phyloP scores from a whole-genome alignment of 2,888 invertebrate genomes.

The Neoitamus cyanurus region DNA sequence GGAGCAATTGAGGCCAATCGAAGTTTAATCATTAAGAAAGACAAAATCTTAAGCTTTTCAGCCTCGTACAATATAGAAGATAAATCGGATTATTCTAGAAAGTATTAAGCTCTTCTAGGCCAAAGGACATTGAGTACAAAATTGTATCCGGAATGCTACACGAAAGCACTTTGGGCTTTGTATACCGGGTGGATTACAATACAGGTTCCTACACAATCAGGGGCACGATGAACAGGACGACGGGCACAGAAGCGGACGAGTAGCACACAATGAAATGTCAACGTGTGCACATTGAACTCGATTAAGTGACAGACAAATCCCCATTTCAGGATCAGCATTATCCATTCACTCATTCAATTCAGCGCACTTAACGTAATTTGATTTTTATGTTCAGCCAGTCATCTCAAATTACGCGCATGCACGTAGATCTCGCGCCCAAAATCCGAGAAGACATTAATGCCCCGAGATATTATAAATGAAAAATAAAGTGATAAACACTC shows the following conservation, averaged over 20 bases:
- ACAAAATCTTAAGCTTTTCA: slow-evolving; percentile 27
- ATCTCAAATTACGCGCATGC: slow-evolving; percentile 20
- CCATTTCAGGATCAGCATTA: slow-evolving; percentile 44
- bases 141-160: neutral
- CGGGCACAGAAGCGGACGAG: neutral
- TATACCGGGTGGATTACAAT: neutral
- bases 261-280: slow-evolving; percentile 11
- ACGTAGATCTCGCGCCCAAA: neutral
- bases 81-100: neutral
- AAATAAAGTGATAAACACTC: slow-evolving; percentile 25
- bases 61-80: neutral
- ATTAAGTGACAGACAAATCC: slow-evolving; percentile 43
- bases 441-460: neutral
- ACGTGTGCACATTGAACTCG: slow-evolving; percentile 31
- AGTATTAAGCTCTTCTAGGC: slow-evolving; percentile 24
- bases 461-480: slow-evolving; percentile 19
- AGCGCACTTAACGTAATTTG: slow-evolving; percentile 52
- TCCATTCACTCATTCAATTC: slow-evolving; percentile 51
- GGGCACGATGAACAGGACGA: neutral
- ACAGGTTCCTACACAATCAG: neutral
- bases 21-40: neutral
- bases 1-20: neutral
- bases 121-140: slow-evolving; percentile 21
- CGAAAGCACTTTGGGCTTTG: neutral
- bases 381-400: slow-evolving; percentile 50